These are phyloP conservation scores for Oreohelix idahoensis DNA, from an alignment of 1,140 invertebrate genomes.

Conservation along the genomic window DNA sequence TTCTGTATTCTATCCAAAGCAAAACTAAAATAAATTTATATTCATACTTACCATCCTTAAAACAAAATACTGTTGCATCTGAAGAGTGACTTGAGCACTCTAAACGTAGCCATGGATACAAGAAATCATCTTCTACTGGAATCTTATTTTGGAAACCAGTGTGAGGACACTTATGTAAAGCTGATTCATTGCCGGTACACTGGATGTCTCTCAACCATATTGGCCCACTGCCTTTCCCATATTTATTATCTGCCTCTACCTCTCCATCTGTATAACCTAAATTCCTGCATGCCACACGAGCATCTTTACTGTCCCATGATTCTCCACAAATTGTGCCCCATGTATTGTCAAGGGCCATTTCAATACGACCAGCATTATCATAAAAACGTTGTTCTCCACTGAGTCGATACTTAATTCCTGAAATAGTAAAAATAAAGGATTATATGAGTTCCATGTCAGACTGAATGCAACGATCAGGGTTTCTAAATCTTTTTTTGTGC, in stretches of 20 bases:
- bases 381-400: slow-evolving; percentile 10
- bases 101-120: slow-evolving; percentile 19
- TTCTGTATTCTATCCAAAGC: not conserved
- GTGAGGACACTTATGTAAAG: slow-evolving; percentile 56
- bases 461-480: too few species aligned
- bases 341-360: slow-evolving; percentile 77
- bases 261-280: slow-evolving; percentile 58
- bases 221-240: slow-evolving; percentile 58
- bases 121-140: slow-evolving; percentile 42
- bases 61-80: slow-evolving; percentile 66
- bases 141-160: slow-evolving; percentile 54
- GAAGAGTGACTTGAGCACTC: slow-evolving; percentile 57
- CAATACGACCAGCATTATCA: slow-evolving; percentile 79
- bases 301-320: slow-evolving; percentile 58
- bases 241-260: slow-evolving; percentile 46
- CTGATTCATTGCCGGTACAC: slow-evolving; percentile 58
- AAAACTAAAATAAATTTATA: not conserved
- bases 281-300: slow-evolving; percentile 60
- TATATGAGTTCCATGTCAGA: too few species aligned
- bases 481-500: too few species aligned
- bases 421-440: not conserved
- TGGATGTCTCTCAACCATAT: slow-evolving; percentile 64
- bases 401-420: slow-evolving; percentile 44
- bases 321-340: slow-evolving; percentile 69
- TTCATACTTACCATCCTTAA: slow-evolving; percentile 56